Evolutionary conservation across 2,797 vertebrate species (phyloP).

Genomic region (Danio choprae): DNA sequence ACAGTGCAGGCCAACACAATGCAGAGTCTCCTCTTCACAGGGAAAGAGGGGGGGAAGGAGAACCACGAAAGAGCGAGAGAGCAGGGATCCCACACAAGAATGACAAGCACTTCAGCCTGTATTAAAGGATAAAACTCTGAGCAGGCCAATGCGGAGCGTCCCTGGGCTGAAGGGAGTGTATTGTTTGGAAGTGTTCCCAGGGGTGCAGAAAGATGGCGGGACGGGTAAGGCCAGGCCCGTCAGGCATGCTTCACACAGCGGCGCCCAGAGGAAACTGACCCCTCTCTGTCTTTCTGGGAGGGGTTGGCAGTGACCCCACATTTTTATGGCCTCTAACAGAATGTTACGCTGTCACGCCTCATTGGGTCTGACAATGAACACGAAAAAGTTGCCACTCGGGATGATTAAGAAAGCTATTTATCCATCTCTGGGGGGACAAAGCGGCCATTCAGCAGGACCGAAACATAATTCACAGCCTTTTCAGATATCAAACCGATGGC

Average conservation of each 20-base stretch:
- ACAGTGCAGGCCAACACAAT: constrained; percentile 40
- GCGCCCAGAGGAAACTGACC: constrained; percentile 42
- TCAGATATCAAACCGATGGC: constrained; percentile 46
- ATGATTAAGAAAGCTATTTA: constrained; percentile 72
- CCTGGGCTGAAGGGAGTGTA: constrained; percentile 51
- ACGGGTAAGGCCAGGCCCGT: constrained; percentile 32
- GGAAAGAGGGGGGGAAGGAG: constrained; percentile 23
- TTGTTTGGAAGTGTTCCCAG: constrained; percentile 58
- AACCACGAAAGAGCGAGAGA: background rate
- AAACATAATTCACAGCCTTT: constrained; percentile 51
- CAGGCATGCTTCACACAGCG: constrained; percentile 43
- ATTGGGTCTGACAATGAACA: constrained; percentile 75
- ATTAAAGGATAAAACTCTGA: constrained; percentile 45
- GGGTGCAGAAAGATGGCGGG: constrained; percentile 20
- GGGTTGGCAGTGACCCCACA: constrained; percentile 71
- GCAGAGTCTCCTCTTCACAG: constrained; percentile 32
- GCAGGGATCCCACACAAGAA: constrained; percentile 38
- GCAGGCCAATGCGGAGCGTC: constrained; percentile 28
- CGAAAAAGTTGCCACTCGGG: constrained; percentile 69
- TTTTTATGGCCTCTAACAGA: constrained; percentile 74
- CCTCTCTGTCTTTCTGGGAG: constrained; percentile 45
- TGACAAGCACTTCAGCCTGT: constrained; percentile 50
- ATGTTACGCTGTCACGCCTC: constrained; percentile 74
- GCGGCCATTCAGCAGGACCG: constrained; percentile 44
- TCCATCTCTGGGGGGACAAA: constrained; percentile 57